Evolutionary conservation across 2,113 vertebrate genomes (phyloP).

Genomic region (Psophia crepitans): DNA sequence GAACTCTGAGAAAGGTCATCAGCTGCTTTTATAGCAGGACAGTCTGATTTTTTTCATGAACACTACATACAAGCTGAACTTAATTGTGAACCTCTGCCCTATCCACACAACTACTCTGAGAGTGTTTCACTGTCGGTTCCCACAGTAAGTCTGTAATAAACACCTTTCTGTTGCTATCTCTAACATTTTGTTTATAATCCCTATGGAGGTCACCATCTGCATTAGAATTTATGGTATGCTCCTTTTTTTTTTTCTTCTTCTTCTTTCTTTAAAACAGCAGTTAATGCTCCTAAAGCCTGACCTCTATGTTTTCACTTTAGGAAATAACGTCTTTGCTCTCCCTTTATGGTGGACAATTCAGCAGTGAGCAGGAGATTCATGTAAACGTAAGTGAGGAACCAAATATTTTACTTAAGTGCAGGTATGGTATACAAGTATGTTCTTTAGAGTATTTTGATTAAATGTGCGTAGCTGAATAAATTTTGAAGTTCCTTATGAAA

Average conservation of each 20-base stretch:
- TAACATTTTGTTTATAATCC: not conserved
- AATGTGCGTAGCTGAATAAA: not conserved
- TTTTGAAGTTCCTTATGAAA: not conserved
- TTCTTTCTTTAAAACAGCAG: not conserved
- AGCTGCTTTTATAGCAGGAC: not conserved
- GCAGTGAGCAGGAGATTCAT: slow-evolving; percentile 72
- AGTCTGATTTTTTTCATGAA: not conserved
- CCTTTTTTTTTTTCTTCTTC: not conserved
- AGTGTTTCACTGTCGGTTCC: not conserved
- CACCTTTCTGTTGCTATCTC: not conserved
- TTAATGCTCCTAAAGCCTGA: not conserved
- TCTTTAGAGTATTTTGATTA: not conserved
- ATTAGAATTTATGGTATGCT: not conserved
- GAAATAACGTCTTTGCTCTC: slow-evolving; percentile 89
- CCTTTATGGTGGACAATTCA: slow-evolving; percentile 82
- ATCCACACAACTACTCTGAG: not conserved
- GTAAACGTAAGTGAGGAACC: slow-evolving; percentile 79
- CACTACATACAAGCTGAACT: not conserved
- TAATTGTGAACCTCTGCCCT: not conserved
- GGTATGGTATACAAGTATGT: not conserved
- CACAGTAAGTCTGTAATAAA: not conserved
- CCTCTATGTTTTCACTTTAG: slow-evolving; percentile 68
- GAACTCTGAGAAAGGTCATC: not conserved
- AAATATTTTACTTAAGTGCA: not conserved
- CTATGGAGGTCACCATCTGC: not conserved